phyloP scores from a whole-genome alignment of 1,140 invertebrate species.

The Lordiphosa mommai region DNA sequence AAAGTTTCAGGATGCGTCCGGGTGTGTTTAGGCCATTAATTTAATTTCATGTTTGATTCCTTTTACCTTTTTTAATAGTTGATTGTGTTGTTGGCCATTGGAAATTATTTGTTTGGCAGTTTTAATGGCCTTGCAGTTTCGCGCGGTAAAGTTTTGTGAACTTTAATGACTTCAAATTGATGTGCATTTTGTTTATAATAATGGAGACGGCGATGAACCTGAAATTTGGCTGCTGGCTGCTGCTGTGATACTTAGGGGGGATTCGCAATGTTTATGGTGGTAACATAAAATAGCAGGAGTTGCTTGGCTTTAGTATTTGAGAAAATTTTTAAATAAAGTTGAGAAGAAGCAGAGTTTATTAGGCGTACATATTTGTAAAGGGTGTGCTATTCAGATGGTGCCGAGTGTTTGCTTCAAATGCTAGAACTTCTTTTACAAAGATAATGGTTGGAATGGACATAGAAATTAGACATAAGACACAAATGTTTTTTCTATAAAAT shows the following conservation, averaged over 20 bases:
- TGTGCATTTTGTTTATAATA: slow-evolving; percentile 51
- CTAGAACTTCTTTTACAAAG: too few relatives aligned
- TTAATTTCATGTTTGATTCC: slow-evolving; percentile 77
- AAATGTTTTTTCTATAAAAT: too few relatives aligned
- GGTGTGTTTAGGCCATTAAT: slow-evolving; percentile 61
- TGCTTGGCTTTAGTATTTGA: too few relatives aligned
- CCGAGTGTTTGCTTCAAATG: too few relatives aligned
- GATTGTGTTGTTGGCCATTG: slow-evolving; percentile 45
- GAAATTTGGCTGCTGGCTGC: background rate
- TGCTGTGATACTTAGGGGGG: background rate
- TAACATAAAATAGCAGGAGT: too few relatives aligned
- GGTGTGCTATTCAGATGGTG: too few relatives aligned
- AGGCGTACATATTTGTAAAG: too few relatives aligned
- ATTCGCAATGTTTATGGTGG: too few relatives aligned
- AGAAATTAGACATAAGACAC: too few relatives aligned
- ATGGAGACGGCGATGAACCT: background rate
- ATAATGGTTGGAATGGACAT: too few relatives aligned
- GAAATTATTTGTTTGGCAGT: slow-evolving; percentile 55
- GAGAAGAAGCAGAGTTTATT: too few relatives aligned
- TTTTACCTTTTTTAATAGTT: slow-evolving; percentile 57
- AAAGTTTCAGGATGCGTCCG: slow-evolving; percentile 5
- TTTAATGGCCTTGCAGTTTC: slow-evolving; percentile 69
- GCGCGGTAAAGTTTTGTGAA: slow-evolving; percentile 57
- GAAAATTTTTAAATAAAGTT: too few relatives aligned
- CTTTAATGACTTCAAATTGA: slow-evolving; percentile 73